A percentile compares a stretch with the other conserved stretches of the same genome.
These are phyloP conservation scores for Chrysotoxum bicinctum DNA, from an alignment of 2,888 invertebrate species.

Conservation along the genomic window DNA sequence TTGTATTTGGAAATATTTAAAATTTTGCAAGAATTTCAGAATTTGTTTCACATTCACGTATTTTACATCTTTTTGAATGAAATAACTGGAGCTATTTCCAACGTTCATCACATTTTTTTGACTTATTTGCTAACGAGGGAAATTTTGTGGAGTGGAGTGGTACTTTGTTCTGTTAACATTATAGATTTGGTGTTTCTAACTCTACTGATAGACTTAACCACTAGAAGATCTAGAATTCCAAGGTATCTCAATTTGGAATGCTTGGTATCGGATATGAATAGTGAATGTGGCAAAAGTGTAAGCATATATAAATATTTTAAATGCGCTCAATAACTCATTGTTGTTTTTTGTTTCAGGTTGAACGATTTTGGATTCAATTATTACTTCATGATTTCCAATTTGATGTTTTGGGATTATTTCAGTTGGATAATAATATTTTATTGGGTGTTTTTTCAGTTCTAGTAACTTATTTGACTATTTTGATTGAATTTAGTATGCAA, in stretches of 20 bases:
- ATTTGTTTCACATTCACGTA: background rate
- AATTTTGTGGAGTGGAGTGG: background rate
- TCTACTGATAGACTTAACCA: background rate
- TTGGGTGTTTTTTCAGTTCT: background rate
- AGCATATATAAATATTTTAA: background rate
- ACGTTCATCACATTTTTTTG: background rate
- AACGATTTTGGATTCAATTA: background rate
- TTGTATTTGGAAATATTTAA: conserved; percentile 4
- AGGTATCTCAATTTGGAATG: background rate
- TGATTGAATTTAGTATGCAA: background rate
- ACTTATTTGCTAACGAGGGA: background rate
- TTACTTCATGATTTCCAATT: background rate
- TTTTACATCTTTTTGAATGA: background rate
- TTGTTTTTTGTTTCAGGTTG: background rate
- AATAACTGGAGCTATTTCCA: background rate
- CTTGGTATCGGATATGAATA: background rate
- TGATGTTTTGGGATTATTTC: background rate
- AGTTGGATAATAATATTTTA: background rate
- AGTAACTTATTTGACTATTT: conserved; percentile 9
- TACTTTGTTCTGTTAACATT: background rate
- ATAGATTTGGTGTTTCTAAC: background rate
- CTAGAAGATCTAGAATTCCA: background rate
- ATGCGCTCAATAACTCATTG: background rate
- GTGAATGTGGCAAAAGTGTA: background rate
- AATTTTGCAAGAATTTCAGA: background rate